Percentiles rank a stretch among this genome's conserved stretches.
These are phyloP conservation scores for Drosophila putrida DNA, from an alignment of 2,888 invertebrate species.

Conservation along the genomic window DNA sequence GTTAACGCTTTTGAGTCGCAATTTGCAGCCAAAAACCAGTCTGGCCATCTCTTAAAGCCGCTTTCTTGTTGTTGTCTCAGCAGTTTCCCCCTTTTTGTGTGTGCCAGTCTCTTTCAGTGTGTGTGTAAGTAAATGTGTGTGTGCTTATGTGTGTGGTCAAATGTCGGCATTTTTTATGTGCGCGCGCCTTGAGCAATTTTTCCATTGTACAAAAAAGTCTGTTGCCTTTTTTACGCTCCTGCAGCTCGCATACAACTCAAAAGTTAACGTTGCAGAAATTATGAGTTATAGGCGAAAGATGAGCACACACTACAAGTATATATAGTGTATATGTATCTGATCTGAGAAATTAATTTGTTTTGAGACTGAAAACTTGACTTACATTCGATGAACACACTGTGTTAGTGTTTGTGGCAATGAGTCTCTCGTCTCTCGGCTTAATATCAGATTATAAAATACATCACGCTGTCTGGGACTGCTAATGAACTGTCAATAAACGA, in stretches of 20 bases:
- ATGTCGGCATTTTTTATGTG: constrained; percentile 76
- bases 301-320: constrained; percentile 1
- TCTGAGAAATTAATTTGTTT: background rate
- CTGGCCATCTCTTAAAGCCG: constrained; percentile 72
- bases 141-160: constrained; percentile 71
- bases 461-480: constrained; percentile 55
- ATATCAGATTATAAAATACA: constrained; percentile 32
- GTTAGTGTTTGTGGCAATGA: constrained; percentile 27
- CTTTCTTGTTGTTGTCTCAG: constrained; percentile 32
- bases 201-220: constrained; percentile 58
- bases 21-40: constrained; percentile 76
- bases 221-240: constrained; percentile 56
- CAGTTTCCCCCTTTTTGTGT: constrained; percentile 61
- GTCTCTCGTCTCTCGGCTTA: background rate
- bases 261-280: constrained; percentile 76
- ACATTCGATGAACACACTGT: background rate
- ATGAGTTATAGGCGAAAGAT: constrained; percentile 38
- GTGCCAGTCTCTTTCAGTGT: constrained; percentile 11
- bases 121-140: constrained; percentile 17
- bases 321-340: background rate
- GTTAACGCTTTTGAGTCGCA: constrained; percentile 53
- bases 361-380: constrained; percentile 2
- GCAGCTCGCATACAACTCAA: constrained; percentile 34
- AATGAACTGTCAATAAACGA: constrained; percentile 75
- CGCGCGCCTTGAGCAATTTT: constrained; percentile 71